These are phyloP conservation scores for Okapia johnstoni DNA, from an alignment of 2,113 vertebrate species.

Conservation along the genomic window DNA sequence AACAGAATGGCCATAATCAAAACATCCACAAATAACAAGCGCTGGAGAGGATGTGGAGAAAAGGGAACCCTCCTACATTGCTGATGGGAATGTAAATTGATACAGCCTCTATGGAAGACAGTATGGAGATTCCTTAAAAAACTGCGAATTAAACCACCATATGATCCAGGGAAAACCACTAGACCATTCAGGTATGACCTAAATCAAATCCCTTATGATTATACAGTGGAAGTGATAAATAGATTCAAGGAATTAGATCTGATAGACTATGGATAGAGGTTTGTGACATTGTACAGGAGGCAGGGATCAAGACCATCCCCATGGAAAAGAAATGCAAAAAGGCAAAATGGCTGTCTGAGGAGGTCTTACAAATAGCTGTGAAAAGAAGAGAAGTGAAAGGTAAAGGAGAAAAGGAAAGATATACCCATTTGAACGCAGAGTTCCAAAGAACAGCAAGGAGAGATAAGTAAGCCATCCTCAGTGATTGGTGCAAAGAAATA, in stretches of 20 bases:
- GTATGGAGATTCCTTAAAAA: not conserved
- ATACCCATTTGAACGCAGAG: not conserved
- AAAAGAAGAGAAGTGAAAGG: not conserved
- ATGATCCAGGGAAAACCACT: not conserved
- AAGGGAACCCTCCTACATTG: not conserved
- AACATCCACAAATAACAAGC: not conserved
- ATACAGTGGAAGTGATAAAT: not conserved
- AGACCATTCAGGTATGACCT: not conserved
- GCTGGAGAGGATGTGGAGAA: not conserved
- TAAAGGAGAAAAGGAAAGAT: not conserved
- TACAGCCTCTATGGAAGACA: not conserved
- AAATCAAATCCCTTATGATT: not conserved
- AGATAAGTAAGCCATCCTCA: not conserved
- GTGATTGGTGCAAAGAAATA: accelerated
- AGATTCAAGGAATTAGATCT: not conserved
- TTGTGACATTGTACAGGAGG: not conserved
- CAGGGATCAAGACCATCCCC: not conserved
- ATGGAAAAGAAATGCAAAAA: not conserved
- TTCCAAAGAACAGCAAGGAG: not conserved
- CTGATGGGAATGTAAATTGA: not conserved
- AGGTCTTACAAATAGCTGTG: not conserved
- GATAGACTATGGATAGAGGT: not conserved
- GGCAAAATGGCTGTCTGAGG: not conserved
- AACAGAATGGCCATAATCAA: not conserved
- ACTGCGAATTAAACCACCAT: not conserved